A percentile compares a stretch with the other conserved stretches of the same genome.
phyloP scores from a whole-genome alignment of 2,113 vertebrate species.

The Syngnathus scovelli region DNA sequence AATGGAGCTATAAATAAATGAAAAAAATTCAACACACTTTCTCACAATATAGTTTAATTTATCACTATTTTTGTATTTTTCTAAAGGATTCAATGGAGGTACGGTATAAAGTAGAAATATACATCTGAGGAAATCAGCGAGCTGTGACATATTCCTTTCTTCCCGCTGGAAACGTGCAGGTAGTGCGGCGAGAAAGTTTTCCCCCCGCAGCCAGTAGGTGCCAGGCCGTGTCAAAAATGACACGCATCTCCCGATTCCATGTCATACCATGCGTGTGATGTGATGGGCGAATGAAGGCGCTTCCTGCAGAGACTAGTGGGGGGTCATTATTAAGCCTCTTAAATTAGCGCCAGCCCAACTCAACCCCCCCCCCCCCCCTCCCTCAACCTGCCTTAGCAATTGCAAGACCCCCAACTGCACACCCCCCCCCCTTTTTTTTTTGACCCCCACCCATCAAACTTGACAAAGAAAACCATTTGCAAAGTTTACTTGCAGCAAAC shows the following conservation, averaged over 20 bases:
- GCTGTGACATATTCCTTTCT: conserved; percentile 21
- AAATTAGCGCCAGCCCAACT: conserved; percentile 53
- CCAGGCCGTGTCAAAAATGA: conserved; percentile 67
- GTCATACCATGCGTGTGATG: conserved; percentile 70
- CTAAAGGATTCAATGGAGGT: conserved; percentile 21
- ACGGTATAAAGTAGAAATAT: background rate
- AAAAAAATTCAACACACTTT: too few relatives aligned
- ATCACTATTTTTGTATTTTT: background rate
- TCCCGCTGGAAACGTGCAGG: conserved; percentile 35
- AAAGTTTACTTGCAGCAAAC: conserved; percentile 64
- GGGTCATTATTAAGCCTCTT: conserved; percentile 71
- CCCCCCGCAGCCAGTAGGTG: conserved; percentile 63
- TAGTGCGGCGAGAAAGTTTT: conserved; percentile 44
- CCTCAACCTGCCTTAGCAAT: conserved; percentile 46
- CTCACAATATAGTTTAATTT: background rate
- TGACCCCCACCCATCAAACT: conserved; percentile 33
- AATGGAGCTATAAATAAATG: too few relatives aligned
- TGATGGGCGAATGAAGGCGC: conserved; percentile 67
- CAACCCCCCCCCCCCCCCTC: background rate
- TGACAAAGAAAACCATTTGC: conserved; percentile 54
- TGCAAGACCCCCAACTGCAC: conserved; percentile 30
- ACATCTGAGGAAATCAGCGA: conserved; percentile 9
- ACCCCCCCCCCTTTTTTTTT: background rate
- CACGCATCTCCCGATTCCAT: conserved; percentile 63
- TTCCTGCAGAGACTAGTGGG: conserved; percentile 63